A percentile compares a stretch with the other conserved stretches of the same genome.
Conservation (phyloP, 2,888 invertebrate genomes). For the Thymelicus acteon region DNA sequence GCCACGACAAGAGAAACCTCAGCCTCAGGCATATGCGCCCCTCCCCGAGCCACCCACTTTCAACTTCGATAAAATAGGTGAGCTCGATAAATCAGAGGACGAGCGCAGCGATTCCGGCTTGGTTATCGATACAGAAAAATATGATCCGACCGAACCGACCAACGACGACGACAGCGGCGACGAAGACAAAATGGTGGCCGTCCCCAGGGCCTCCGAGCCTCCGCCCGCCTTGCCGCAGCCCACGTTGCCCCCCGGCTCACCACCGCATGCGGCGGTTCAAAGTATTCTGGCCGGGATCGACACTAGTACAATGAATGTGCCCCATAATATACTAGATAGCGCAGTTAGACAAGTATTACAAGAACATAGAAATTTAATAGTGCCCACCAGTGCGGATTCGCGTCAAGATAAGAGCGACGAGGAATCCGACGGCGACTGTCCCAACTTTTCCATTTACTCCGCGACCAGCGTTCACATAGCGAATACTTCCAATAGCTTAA, state of each 20-base stretch:
- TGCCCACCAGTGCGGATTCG: conserved; percentile 45
- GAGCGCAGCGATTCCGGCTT: conserved; percentile 84
- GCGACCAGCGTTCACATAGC: conserved; percentile 91
- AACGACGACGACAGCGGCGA: conserved; percentile 71
- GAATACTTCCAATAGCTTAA: conserved; percentile 63
- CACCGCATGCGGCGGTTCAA: conserved; percentile 48
- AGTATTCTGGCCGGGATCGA: conserved; percentile 56
- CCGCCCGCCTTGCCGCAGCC: conserved; percentile 26
- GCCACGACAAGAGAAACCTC: conserved; percentile 45
- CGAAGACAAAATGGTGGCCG: conserved; percentile 42
- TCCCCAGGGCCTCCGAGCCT: conserved; percentile 33
- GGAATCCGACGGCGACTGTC: conserved; percentile 89
- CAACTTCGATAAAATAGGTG: conserved; percentile 62
- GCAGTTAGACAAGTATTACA: conserved; percentile 71
- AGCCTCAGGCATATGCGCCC: conserved; percentile 52
- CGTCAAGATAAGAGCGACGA: conserved; percentile 67
- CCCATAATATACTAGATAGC: conserved; percentile 60
- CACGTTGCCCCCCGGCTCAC: conserved; percentile 34
- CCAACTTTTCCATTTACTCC: conserved; percentile 94
- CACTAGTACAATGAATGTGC: conserved; percentile 53
- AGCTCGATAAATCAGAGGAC: conserved; percentile 74
- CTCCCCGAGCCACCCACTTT: conserved; percentile 69
- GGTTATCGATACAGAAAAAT: conserved; percentile 85
- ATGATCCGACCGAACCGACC: conserved; percentile 84
- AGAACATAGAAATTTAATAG: conserved; percentile 66